phyloP scores from a whole-genome alignment of 1,140 invertebrate species.

The Lepidurus arcticus region DNA sequence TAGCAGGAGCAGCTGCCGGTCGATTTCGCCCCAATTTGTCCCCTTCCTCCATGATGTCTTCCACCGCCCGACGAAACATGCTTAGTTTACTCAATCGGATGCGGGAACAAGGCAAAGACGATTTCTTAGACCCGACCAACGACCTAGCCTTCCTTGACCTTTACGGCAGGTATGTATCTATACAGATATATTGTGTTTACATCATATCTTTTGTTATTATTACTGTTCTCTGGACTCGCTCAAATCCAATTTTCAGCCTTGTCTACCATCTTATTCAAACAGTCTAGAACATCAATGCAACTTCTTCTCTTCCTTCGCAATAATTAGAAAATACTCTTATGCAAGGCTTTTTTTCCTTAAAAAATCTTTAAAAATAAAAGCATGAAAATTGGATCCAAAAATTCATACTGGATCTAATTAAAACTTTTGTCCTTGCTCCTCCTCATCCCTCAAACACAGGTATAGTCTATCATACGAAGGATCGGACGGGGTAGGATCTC shows the following conservation, averaged over 20 bases:
- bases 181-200: background rate
- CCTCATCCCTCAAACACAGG: background rate
- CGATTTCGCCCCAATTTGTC: constrained; percentile 9
- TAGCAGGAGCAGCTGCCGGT: constrained; percentile 13
- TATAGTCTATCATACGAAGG: constrained; percentile 25
- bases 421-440: background rate
- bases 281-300: too few relatives aligned
- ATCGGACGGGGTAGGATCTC: constrained; percentile 33
- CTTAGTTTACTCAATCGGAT: constrained; percentile 15
- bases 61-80: constrained; percentile 6
- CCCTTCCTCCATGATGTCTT: constrained; percentile 18
- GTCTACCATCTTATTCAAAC: too few relatives aligned
- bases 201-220: background rate
- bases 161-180: background rate
- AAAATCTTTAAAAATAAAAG: too few relatives aligned
- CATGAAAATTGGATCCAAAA: background rate
- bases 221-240: too few relatives aligned
- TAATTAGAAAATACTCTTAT: too few relatives aligned
- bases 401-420: background rate
- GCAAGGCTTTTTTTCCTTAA: too few relatives aligned
- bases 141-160: constrained; percentile 3
- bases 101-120: constrained; percentile 4
- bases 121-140: constrained; percentile 11
- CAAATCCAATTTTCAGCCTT: too few relatives aligned
- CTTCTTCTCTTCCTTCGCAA: too few relatives aligned